Evolutionary conservation across 2,113 vertebrate species (phyloP).

Genomic region (Pristiophorus japonicus): DNA sequence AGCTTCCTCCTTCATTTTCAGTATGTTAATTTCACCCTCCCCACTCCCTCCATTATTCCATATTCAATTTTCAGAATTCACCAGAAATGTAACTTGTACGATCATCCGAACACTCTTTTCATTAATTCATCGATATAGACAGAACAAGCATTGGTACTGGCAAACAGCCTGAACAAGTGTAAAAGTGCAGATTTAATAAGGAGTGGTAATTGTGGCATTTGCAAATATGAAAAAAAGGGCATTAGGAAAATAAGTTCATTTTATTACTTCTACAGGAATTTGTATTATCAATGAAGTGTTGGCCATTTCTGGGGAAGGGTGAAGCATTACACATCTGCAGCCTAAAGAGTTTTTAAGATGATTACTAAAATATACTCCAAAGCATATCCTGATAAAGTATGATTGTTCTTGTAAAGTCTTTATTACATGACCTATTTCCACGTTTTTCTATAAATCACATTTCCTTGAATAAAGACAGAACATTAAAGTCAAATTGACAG

Average conservation of each 20-base stretch:
- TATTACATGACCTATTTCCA: neutral
- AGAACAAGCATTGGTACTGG: neutral
- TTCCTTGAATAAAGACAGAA: neutral
- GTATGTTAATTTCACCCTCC: neutral
- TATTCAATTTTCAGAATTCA: neutral
- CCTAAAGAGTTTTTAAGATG: neutral
- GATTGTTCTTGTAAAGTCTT: neutral
- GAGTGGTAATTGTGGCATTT: neutral
- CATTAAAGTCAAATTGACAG: neutral
- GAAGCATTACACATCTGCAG: neutral
- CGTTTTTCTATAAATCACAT: neutral
- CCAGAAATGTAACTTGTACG: neutral
- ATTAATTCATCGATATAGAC: neutral
- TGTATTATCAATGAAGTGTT: neutral
- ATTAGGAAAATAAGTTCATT: neutral
- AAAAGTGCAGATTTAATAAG: neutral
- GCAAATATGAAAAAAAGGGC: neutral
- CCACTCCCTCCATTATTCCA: neutral
- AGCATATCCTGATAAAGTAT: neutral
- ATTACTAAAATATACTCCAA: neutral
- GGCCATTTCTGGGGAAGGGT: neutral
- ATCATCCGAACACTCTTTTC: neutral
- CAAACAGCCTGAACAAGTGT: neutral
- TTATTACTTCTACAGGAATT: neutral
- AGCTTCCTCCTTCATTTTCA: neutral